Evolutionary conservation across 2,888 invertebrate species (phyloP).

Genomic region (Caenorhabditis auriculariae): DNA sequence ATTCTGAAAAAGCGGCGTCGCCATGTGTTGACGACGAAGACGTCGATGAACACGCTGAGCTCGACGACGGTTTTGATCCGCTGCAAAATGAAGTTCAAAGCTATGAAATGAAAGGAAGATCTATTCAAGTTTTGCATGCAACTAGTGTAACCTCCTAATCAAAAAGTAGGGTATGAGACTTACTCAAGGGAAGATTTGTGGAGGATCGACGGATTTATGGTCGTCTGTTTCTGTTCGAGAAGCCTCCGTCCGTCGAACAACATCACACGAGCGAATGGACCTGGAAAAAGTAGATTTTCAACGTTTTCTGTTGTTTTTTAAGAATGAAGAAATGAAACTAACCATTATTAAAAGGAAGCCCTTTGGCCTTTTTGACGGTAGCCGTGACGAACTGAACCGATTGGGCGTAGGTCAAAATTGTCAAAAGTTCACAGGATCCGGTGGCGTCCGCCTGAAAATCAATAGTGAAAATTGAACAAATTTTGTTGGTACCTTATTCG

Average conservation of each 20-base stretch:
- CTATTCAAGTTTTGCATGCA: background rate
- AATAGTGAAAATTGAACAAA: slow-evolving; percentile 1
- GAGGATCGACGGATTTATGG: slow-evolving; percentile 44
- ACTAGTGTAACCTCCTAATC: background rate
- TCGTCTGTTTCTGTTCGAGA: slow-evolving; percentile 57
- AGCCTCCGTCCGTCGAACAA: slow-evolving; percentile 56
- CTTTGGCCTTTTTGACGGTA: slow-evolving; percentile 56
- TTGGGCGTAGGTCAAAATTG: slow-evolving; percentile 58
- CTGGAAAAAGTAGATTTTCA: slow-evolving; percentile 17
- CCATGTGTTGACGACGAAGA: slow-evolving; percentile 42
- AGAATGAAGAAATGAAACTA: slow-evolving; percentile 6
- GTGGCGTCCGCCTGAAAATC: slow-evolving; percentile 15
- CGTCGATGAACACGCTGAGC: slow-evolving; percentile 34
- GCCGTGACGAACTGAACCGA: slow-evolving; percentile 59
- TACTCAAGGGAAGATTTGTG: slow-evolving; percentile 39
- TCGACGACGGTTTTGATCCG: slow-evolving; percentile 42
- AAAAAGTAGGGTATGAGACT: no score
- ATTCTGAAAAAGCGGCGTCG: slow-evolving; percentile 52
- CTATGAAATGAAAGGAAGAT: background rate
- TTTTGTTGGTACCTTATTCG: slow-evolving; percentile 41
- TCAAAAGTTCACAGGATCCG: slow-evolving; percentile 46
- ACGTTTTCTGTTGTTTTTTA: background rate
- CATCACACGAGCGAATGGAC: slow-evolving; percentile 54
- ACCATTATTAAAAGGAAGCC: slow-evolving; percentile 49
- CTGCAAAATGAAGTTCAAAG: no score